Percentiles rank a stretch among this genome's conserved stretches.
phyloP scores from a whole-genome alignment of 2,888 invertebrate species.

The Cephus nigrinus region DNA sequence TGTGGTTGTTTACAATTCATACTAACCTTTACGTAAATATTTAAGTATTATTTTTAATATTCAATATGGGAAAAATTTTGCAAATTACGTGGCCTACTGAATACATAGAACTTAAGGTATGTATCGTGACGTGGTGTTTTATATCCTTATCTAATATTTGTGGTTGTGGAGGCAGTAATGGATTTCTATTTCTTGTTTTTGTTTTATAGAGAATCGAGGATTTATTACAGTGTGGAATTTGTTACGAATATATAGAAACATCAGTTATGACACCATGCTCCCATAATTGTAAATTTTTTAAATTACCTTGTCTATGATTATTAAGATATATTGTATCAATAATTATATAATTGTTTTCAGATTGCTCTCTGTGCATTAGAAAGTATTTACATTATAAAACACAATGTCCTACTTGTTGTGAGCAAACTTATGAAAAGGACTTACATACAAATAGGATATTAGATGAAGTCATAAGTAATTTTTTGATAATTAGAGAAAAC shows the following conservation, averaged over 20 bases:
- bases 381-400: slow-evolving; percentile 67
- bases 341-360: slow-evolving; percentile 51
- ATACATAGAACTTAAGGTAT: slow-evolving; percentile 51
- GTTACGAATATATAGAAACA: slow-evolving; percentile 68
- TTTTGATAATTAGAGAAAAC: slow-evolving; percentile 56
- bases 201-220: slow-evolving; percentile 65
- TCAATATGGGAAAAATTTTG: slow-evolving; percentile 31
- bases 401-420: slow-evolving; percentile 68
- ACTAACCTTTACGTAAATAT: not conserved
- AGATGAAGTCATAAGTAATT: slow-evolving; percentile 64
- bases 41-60: not conserved
- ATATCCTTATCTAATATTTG: not conserved
- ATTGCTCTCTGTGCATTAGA: slow-evolving; percentile 69
- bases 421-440: slow-evolving; percentile 65
- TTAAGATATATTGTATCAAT: slow-evolving; percentile 9
- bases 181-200: slow-evolving; percentile 22
- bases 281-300: slow-evolving; percentile 67
- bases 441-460: slow-evolving; percentile 66
- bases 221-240: slow-evolving; percentile 67
- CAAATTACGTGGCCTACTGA: slow-evolving; percentile 49
- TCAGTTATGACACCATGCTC: slow-evolving; percentile 68
- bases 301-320: not conserved
- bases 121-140: not conserved
- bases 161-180: not conserved
- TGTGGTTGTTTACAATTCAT: not conserved